These are phyloP conservation scores for Pteronura brasiliensis DNA, from an alignment of 2,113 vertebrate genomes.

Conservation along the genomic window DNA sequence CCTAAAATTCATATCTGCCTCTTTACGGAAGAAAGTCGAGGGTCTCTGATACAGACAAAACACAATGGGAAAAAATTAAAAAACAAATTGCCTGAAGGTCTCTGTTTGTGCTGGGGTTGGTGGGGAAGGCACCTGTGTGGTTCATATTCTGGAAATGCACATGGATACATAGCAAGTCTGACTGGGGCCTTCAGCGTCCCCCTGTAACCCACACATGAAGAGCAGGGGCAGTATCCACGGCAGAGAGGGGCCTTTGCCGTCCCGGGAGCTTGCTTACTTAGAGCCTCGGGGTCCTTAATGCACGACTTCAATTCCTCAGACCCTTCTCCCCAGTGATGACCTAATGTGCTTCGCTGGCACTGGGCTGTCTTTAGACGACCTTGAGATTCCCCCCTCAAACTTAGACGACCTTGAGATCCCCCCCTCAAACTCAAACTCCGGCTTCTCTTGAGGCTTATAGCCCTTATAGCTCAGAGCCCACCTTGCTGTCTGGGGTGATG, in stretches of 20 bases:
- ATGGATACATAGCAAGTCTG: background rate
- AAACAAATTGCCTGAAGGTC: background rate
- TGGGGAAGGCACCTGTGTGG: background rate
- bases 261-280: no score
- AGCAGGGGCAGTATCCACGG: accelerated
- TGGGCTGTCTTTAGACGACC: background rate
- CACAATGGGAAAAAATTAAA: background rate
- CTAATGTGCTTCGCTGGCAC: accelerated
- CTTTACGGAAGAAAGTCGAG: background rate
- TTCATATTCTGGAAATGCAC: background rate
- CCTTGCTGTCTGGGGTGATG: background rate
- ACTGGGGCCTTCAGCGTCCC: background rate
- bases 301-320: background rate
- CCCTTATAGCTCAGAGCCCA: background rate
- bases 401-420: background rate
- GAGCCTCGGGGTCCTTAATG: background rate
- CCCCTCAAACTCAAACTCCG: background rate
- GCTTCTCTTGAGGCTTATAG: background rate
- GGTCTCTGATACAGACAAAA: background rate
- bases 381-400: background rate
- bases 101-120: background rate
- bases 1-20: background rate
- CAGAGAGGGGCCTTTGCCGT: background rate
- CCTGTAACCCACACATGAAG: background rate
- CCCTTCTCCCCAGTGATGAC: background rate